phyloP scores from a whole-genome alignment of 2,888 invertebrate species.

The Candidula unifasciata region DNA sequence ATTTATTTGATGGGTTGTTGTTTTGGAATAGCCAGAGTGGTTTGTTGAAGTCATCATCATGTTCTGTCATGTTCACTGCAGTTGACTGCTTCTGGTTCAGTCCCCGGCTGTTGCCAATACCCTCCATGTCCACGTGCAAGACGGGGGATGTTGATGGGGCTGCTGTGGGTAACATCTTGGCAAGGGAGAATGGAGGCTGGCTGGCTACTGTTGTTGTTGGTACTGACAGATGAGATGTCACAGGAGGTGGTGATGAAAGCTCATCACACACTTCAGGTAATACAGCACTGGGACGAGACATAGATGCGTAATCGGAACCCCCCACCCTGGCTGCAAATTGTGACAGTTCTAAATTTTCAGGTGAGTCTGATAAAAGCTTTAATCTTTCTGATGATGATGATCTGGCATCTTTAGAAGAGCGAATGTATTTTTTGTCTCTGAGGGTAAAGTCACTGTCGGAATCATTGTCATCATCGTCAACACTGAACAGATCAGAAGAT shows the following conservation, averaged over 20 bases:
- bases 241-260: not conserved
- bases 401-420: constrained; percentile 31
- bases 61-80: not conserved
- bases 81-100: not conserved
- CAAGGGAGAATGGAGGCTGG: constrained; percentile 27
- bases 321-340: not conserved
- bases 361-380: constrained; percentile 41
- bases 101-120: not conserved
- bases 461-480: constrained; percentile 22
- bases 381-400: constrained; percentile 41
- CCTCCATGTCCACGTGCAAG: constrained; percentile 36
- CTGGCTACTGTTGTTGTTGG: not conserved
- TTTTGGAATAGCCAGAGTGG: not conserved
- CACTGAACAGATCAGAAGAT: not conserved
- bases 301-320: constrained; percentile 12
- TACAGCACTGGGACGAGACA: constrained; percentile 16
- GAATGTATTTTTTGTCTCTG: constrained; percentile 16
- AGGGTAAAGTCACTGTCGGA: constrained; percentile 12
- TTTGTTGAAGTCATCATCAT: not conserved
- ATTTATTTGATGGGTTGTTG: not conserved
- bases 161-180: not conserved
- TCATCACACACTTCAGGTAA: constrained; percentile 24
- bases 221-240: not conserved
- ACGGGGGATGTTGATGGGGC: constrained; percentile 10
- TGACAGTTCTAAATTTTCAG: not conserved